Conservation (phyloP, 2,888 invertebrate genomes). For the Caenorhabditis becei region DNA sequence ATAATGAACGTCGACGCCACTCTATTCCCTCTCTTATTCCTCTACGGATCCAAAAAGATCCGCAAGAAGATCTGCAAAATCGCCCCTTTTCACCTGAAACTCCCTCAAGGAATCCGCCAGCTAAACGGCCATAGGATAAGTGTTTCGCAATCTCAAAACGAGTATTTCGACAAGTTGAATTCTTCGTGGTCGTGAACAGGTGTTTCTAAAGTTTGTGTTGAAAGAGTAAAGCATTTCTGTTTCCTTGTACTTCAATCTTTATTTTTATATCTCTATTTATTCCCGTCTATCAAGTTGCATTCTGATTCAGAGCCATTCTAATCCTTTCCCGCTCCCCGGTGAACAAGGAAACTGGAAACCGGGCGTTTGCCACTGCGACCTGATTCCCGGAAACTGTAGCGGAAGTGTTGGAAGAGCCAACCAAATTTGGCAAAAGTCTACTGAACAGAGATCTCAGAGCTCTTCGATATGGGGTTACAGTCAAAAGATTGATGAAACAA, state of each 20-base stretch:
- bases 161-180: slow-evolving; percentile 32
- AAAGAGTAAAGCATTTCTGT: background rate
- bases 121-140: slow-evolving; percentile 27
- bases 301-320: too few relatives aligned
- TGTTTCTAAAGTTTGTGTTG: background rate
- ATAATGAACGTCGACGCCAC: slow-evolving; percentile 24
- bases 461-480: slow-evolving; percentile 40
- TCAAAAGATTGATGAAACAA: slow-evolving; percentile 36
- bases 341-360: slow-evolving; percentile 22
- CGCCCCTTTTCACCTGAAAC: slow-evolving; percentile 13
- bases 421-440: background rate
- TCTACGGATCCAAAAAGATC: slow-evolving; percentile 20
- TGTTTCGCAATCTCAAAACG: slow-evolving; percentile 33
- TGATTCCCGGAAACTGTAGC: slow-evolving; percentile 21
- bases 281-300: too few relatives aligned
- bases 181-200: slow-evolving; percentile 14
- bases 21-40: slow-evolving; percentile 31
- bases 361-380: background rate
- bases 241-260: too few relatives aligned
- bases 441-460: slow-evolving; percentile 12
- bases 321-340: slow-evolving; percentile 10
- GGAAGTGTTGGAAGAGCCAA: background rate
- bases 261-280: too few relatives aligned
- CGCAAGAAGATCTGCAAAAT: slow-evolving; percentile 22
- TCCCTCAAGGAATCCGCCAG: slow-evolving; percentile 15